Conservation (phyloP, 2,888 invertebrate species). For the Globia sparganii region DNA sequence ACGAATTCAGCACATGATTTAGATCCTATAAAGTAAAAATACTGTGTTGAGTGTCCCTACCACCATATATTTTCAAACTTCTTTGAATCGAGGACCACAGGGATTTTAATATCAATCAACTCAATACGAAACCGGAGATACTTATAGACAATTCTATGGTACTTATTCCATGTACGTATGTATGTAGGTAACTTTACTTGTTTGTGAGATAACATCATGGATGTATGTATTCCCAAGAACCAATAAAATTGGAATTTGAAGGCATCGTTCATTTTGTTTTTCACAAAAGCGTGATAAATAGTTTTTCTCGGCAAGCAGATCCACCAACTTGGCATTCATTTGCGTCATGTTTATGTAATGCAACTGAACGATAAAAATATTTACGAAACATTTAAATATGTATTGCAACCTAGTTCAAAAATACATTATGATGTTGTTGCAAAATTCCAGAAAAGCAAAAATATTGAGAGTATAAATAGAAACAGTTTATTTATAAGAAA, state of each 20-base stretch:
- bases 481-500: constrained; percentile 27
- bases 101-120: background rate
- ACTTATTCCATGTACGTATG: background rate
- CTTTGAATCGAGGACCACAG: background rate
- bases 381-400: constrained; percentile 30
- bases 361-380: constrained; percentile 26
- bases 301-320: constrained; percentile 5
- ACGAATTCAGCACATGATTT: too few relatives aligned
- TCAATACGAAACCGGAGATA: background rate
- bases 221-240: constrained; percentile 10
- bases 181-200: background rate
- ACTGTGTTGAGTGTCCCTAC: too few relatives aligned
- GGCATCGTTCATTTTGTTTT: constrained; percentile 13
- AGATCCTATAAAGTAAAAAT: too few relatives aligned
- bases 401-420: constrained; percentile 30
- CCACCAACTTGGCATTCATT: constrained; percentile 12
- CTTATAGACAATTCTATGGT: background rate
- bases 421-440: constrained; percentile 25
- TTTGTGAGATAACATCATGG: background rate
- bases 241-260: constrained; percentile 15
- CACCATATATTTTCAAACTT: background rate
- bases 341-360: constrained; percentile 22
- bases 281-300: constrained; percentile 9
- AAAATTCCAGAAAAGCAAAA: constrained; percentile 19
- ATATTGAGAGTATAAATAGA: constrained; percentile 26